These are phyloP conservation scores for Chaetogeoica ovagalla DNA, from an alignment of 2,888 invertebrate genomes.

Conservation along the genomic window DNA sequence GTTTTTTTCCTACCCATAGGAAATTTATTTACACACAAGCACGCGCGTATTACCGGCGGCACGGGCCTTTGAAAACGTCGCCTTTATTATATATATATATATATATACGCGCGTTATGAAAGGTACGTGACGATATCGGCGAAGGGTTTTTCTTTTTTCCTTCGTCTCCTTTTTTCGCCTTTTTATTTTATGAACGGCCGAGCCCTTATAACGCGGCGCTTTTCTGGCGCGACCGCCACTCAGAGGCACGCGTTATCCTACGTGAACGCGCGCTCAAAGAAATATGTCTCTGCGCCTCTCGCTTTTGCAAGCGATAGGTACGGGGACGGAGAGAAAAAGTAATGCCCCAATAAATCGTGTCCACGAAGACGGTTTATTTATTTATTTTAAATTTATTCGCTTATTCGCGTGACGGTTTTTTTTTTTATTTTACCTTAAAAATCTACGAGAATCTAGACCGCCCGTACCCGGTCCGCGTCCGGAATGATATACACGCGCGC, in stretches of 20 bases:
- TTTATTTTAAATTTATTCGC: constrained; percentile 3
- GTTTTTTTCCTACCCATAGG: constrained; percentile 16
- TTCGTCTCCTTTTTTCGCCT: no score
- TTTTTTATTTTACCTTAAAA: constrained; percentile 2
- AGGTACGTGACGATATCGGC: constrained; percentile 24
- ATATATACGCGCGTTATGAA: no score
- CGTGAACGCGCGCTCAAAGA: neutral
- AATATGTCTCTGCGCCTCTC: constrained; percentile 32
- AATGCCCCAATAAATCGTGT: constrained; percentile 45
- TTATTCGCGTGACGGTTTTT: constrained; percentile 31
- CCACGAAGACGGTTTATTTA: constrained; percentile 26
- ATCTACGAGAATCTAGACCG: constrained; percentile 24
- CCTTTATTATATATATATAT: neutral
- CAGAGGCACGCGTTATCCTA: neutral
- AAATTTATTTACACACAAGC: constrained; percentile 17
- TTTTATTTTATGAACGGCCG: neutral
- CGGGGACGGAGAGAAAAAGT: constrained; percentile 28
- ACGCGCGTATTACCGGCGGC: no score
- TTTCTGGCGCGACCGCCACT: constrained; percentile 41
- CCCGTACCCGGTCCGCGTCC: no score
- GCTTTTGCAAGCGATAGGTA: no score
- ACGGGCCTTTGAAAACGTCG: neutral
- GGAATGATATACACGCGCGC: constrained; percentile 30
- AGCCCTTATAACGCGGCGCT: constrained; percentile 12
- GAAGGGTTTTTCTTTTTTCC: constrained; percentile 28